Conservation (phyloP, 1,140 invertebrate genomes). For the Ostrea edulis region DNA sequence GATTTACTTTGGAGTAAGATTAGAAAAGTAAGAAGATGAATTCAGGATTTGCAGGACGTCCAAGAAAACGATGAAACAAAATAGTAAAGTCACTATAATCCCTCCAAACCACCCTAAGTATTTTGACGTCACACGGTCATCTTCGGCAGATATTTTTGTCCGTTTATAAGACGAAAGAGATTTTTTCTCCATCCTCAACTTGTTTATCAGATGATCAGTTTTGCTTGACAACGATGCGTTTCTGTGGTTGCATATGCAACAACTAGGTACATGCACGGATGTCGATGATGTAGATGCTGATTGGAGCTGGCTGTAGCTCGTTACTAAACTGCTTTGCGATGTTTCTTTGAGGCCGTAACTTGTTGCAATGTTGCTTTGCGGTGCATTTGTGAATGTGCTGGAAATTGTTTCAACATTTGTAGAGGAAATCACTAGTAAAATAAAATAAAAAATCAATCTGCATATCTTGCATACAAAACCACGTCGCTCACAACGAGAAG, state of each 20-base stretch:
- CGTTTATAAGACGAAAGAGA: neutral
- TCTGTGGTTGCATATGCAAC: neutral
- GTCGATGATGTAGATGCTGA: neutral
- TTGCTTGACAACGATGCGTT: neutral
- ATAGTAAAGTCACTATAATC: neutral
- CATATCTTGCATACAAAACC: no score
- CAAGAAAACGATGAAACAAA: neutral
- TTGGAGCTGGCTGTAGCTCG: neutral
- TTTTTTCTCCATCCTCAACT: neutral
- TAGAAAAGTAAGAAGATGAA: no score
- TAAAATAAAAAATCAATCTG: neutral
- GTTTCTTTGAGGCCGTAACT: no score
- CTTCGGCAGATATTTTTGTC: neutral
- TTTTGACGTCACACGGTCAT: neutral
- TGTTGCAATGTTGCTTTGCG: no score
- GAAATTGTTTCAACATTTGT: neutral
- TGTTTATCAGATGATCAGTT: neutral
- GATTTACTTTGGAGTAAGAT: no score
- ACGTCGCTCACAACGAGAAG: no score
- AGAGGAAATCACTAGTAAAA: neutral
- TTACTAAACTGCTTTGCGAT: no score
- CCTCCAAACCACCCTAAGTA: neutral
- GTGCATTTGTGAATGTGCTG: neutral
- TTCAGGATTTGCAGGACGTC: neutral
- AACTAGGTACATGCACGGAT: neutral